These are phyloP conservation scores for Drosophila algonquin DNA, from an alignment of 2,888 invertebrate genomes.

Conservation along the genomic window DNA sequence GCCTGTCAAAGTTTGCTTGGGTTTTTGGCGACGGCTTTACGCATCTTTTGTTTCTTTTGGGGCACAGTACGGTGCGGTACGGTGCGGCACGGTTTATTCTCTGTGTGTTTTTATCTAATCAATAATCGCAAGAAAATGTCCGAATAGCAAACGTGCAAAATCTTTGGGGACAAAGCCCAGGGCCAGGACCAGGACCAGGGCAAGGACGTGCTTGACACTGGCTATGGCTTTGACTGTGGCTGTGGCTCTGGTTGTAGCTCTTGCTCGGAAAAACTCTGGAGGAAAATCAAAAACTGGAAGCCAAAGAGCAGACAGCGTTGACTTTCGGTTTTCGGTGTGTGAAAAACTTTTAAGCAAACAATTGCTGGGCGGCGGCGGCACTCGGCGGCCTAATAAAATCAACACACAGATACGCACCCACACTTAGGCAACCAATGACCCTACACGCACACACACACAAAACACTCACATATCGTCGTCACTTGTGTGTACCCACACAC, in stretches of 20 bases:
- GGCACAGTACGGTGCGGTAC: too few species aligned
- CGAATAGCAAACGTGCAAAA: constrained; percentile 76
- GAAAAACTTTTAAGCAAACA: constrained; percentile 75
- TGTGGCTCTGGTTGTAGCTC: not conserved
- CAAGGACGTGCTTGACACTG: constrained; percentile 61
- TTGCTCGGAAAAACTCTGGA: constrained; percentile 15
- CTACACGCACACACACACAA: constrained; percentile 2
- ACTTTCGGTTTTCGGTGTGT: constrained; percentile 38
- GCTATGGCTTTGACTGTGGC: not conserved
- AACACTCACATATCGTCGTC: not conserved
- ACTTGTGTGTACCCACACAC: not conserved
- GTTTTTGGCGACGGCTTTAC: constrained; percentile 35
- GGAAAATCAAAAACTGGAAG: constrained; percentile 27
- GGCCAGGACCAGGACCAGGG: constrained; percentile 10
- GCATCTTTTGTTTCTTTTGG: constrained; percentile 42
- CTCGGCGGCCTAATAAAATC: constrained; percentile 67
- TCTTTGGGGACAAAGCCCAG: constrained; percentile 65
- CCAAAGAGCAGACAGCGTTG: constrained; percentile 50
- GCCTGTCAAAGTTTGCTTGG: constrained; percentile 49
- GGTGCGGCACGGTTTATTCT: constrained; percentile 17
- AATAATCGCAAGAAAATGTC: constrained; percentile 73
- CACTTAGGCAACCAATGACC: constrained; percentile 6
- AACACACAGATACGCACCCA: constrained; percentile 33
- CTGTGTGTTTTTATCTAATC: constrained; percentile 68
- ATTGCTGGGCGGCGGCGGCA: constrained; percentile 38